phyloP scores from a whole-genome alignment of 92 coral and sea anemone species.

The Zoanthus sansibaricus region DNA sequence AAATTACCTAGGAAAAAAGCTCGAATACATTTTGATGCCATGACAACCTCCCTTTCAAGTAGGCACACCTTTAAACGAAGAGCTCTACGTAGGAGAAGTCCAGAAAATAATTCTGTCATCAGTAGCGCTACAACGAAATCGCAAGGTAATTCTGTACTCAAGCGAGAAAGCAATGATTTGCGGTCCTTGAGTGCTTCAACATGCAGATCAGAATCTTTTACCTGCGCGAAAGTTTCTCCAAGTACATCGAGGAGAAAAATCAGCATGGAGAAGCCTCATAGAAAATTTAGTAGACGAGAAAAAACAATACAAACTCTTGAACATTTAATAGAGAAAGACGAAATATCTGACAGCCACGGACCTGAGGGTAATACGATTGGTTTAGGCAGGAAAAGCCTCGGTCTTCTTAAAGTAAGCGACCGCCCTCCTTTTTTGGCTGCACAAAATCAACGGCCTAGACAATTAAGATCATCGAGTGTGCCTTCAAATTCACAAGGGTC shows the following conservation, averaged over 20 bases:
- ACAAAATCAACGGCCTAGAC: conserved; percentile 37
- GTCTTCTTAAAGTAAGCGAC: not conserved
- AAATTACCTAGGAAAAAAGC: conserved; percentile 77
- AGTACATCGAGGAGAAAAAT: conserved; percentile 35
- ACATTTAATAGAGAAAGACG: conserved; percentile 80
- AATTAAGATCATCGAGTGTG: conserved; percentile 51
- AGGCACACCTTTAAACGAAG: conserved; percentile 60
- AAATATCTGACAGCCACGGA: conserved; percentile 47
- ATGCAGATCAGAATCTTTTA: conserved; percentile 21
- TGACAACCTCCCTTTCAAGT: conserved; percentile 75
- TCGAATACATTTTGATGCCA: conserved; percentile 69
- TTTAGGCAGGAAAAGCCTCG: conserved; percentile 25
- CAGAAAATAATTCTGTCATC: conserved; percentile 38
- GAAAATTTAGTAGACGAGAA: conserved; percentile 69
- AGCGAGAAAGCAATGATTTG: conserved; percentile 23
- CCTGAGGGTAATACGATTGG: not conserved
- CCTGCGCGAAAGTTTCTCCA: conserved; percentile 32
- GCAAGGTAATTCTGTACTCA: not conserved
- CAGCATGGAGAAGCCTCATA: conserved; percentile 55
- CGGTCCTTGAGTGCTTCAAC: conserved; percentile 60
- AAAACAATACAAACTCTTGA: conserved; percentile 67
- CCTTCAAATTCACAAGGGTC: not conserved
- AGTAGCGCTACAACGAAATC: not conserved
- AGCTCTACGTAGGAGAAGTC: conserved; percentile 72
- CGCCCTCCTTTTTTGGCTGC: conserved; percentile 54